These are phyloP conservation scores for Gambusia affinis DNA, from an alignment of 2,113 vertebrate genomes.

Conservation along the genomic window DNA sequence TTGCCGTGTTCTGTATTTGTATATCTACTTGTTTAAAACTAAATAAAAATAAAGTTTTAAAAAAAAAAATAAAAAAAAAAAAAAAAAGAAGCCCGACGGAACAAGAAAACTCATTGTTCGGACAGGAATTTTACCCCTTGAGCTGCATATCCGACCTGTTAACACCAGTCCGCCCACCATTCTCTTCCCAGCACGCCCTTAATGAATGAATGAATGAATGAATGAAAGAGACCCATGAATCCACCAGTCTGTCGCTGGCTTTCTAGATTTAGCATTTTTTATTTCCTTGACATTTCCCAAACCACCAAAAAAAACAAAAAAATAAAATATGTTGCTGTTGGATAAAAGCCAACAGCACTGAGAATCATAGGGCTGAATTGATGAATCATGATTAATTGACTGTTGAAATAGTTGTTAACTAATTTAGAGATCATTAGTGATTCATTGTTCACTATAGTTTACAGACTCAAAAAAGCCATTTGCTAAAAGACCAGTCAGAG, in stretches of 20 bases:
- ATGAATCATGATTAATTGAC: too few species aligned
- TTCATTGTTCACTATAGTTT: too few species aligned
- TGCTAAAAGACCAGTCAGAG: too few species aligned
- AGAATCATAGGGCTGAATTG: too few species aligned
- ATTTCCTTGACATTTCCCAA: slow-evolving; percentile 59
- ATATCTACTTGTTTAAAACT: too few species aligned
- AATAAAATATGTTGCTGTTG: slow-evolving; percentile 56
- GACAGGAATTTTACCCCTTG: slow-evolving; percentile 70
- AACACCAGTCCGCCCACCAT: slow-evolving; percentile 71
- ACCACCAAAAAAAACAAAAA: slow-evolving; percentile 34
- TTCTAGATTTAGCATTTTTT: slow-evolving; percentile 55
- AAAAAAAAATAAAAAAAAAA: too few species aligned
- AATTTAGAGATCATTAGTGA: too few species aligned
- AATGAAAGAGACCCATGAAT: slow-evolving; percentile 54
- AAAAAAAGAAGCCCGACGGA: slow-evolving; percentile 72
- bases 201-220: slow-evolving; percentile 45
- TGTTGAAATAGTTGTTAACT: too few species aligned
- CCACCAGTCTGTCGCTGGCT: slow-evolving; percentile 59
- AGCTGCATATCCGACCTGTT: slow-evolving; percentile 77
- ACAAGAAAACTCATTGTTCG: slow-evolving; percentile 79
- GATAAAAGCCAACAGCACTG: slow-evolving; percentile 32
- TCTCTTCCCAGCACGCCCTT: slow-evolving; percentile 63
- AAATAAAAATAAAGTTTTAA: too few species aligned
- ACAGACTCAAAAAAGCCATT: too few species aligned
- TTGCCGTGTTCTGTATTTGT: too few species aligned